Evolutionary conservation across 2,113 vertebrate genomes (phyloP).

Genomic region (Apodemus speciosus): DNA sequence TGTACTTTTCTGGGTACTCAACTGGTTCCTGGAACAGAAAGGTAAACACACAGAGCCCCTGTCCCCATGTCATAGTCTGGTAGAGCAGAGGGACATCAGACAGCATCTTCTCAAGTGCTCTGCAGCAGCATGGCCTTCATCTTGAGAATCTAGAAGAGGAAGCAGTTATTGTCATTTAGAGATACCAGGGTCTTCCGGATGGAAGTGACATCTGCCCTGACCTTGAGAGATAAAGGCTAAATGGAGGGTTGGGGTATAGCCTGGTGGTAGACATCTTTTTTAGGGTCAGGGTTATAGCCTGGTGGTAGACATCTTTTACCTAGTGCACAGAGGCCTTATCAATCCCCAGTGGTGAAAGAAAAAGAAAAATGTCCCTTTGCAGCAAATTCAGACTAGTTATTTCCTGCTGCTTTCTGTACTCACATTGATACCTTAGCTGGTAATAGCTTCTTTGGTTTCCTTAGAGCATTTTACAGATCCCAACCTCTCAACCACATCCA

Average conservation of each 20-base stretch:
- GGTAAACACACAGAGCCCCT: neutral
- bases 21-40: neutral
- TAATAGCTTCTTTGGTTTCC: neutral
- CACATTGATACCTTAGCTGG: neutral
- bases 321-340: neutral
- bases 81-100: neutral
- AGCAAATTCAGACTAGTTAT: neutral
- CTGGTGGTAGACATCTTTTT: neutral
- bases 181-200: neutral
- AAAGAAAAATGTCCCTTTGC: neutral
- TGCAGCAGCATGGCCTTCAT: neutral
- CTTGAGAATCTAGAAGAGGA: conserved; percentile 1
- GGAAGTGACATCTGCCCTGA: neutral
- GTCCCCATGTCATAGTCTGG: neutral
- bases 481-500: neutral
- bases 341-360: neutral
- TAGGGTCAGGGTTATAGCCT: neutral
- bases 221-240: neutral
- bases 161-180: neutral
- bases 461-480: neutral
- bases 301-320: neutral
- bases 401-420: neutral
- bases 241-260: neutral
- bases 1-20: neutral
- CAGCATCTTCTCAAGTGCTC: neutral